These are phyloP conservation scores for Diorhabda carinulata DNA, from an alignment of 1,140 invertebrate species.

Conservation along the genomic window DNA sequence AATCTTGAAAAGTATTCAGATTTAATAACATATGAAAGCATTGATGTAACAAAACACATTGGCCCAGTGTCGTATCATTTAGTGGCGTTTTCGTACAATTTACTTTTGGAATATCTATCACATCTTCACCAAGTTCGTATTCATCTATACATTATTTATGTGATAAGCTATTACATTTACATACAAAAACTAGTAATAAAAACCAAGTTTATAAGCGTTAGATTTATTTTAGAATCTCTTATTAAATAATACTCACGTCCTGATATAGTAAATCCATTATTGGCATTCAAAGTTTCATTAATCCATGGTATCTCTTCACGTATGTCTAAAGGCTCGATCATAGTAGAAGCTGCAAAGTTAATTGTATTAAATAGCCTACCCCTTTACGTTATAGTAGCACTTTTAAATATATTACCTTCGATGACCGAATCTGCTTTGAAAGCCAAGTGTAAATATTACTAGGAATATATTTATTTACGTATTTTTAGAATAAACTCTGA, in stretches of 20 bases:
- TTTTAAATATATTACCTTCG: too few relatives aligned
- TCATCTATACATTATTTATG: background rate
- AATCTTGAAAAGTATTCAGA: conserved; percentile 5
- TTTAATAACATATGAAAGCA: conserved; percentile 6
- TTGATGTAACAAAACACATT: conserved; percentile 7
- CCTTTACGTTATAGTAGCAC: too few relatives aligned
- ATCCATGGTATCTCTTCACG: background rate
- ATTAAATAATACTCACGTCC: background rate
- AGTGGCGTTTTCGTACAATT: conserved; percentile 13
- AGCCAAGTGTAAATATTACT: too few relatives aligned
- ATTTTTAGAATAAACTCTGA: too few relatives aligned
- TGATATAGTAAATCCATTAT: background rate
- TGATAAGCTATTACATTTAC: too few relatives aligned
- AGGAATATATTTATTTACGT: too few relatives aligned
- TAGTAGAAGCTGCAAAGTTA: background rate
- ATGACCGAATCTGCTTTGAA: too few relatives aligned
- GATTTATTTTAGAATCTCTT: too few relatives aligned
- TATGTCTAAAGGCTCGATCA: background rate
- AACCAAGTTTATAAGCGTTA: too few relatives aligned
- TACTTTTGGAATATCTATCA: background rate
- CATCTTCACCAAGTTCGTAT: conserved; percentile 6
- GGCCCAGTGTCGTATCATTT: conserved; percentile 4
- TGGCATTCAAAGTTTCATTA: background rate
- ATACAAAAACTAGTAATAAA: too few relatives aligned
- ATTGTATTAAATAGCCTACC: too few relatives aligned